Evolutionary conservation across 2,888 invertebrate species (phyloP).

Genomic region (Agrochola lychnidis): DNA sequence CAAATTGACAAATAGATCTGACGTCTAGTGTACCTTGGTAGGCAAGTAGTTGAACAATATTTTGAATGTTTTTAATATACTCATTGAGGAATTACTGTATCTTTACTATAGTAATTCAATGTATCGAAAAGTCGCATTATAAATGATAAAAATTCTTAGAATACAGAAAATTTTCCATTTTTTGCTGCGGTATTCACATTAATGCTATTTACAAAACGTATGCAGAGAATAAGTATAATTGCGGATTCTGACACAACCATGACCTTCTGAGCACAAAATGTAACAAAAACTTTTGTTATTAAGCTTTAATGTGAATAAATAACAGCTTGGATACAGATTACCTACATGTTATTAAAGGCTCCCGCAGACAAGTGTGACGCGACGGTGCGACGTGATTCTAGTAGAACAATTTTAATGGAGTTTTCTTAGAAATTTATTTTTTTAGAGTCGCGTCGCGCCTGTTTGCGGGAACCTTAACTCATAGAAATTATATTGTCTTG

Average conservation of each 20-base stretch:
- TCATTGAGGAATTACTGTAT: slow-evolving; percentile 66
- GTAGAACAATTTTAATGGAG: no score
- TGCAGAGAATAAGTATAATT: slow-evolving; percentile 15
- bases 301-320: slow-evolving; percentile 70
- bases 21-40: slow-evolving; percentile 67
- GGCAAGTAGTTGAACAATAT: slow-evolving; percentile 67
- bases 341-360: slow-evolving; percentile 54
- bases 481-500: slow-evolving; percentile 65
- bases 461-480: slow-evolving; percentile 16
- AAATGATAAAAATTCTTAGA: slow-evolving; percentile 47
- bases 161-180: slow-evolving; percentile 36
- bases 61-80: slow-evolving; percentile 69
- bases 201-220: slow-evolving; percentile 42
- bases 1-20: slow-evolving; percentile 66
- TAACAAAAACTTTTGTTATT: slow-evolving; percentile 44
- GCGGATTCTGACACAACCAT: slow-evolving; percentile 25
- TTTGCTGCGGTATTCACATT: slow-evolving; percentile 66
- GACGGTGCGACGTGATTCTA: no score
- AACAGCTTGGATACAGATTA: slow-evolving; percentile 58
- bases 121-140: slow-evolving; percentile 58
- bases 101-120: slow-evolving; percentile 61
- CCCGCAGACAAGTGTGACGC: no score
- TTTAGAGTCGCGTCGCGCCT: no score
- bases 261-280: slow-evolving; percentile 42
- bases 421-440: no score